Evolutionary conservation across 23 tunicate species (phyloP).

Genomic region (Trididemnum miniatum): DNA sequence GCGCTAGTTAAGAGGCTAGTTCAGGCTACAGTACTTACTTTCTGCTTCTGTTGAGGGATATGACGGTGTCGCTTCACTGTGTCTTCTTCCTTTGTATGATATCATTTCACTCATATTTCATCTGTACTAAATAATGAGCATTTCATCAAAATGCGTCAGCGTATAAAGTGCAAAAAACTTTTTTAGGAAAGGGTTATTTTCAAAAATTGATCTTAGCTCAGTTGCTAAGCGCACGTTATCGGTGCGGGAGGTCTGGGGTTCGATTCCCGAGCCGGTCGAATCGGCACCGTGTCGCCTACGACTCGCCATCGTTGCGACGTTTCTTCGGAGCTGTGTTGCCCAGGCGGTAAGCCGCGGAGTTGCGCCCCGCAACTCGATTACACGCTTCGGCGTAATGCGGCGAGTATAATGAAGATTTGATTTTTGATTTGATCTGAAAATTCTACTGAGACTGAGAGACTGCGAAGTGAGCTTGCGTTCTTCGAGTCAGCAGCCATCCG

Average conservation of each 20-base stretch:
- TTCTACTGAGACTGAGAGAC: too few species aligned
- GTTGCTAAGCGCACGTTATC: neutral
- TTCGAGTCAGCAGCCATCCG: too few species aligned
- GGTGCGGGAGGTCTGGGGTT: neutral
- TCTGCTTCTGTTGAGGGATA: neutral
- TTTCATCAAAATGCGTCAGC: too few species aligned
- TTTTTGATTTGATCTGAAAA: too few species aligned
- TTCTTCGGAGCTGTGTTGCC: neutral
- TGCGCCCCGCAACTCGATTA: neutral
- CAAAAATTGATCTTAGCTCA: too few species aligned
- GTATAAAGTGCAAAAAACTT: too few species aligned
- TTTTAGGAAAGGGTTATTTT: too few species aligned
- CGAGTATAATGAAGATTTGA: neutral
- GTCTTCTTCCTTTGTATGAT: slow-evolving; percentile 35
- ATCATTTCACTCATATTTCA: too few species aligned
- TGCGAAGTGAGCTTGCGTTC: too few species aligned
- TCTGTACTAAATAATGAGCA: too few species aligned
- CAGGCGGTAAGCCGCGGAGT: neutral
- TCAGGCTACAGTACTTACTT: neutral
- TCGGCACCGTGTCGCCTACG: neutral
- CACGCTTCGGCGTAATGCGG: neutral
- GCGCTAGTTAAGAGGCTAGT: neutral
- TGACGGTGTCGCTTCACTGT: slow-evolving; percentile 9
- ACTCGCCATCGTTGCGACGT: neutral
- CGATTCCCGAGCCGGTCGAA: neutral